These are phyloP conservation scores for Melinaea menophilus DNA, from an alignment of 2,888 invertebrate species.

Conservation along the genomic window DNA sequence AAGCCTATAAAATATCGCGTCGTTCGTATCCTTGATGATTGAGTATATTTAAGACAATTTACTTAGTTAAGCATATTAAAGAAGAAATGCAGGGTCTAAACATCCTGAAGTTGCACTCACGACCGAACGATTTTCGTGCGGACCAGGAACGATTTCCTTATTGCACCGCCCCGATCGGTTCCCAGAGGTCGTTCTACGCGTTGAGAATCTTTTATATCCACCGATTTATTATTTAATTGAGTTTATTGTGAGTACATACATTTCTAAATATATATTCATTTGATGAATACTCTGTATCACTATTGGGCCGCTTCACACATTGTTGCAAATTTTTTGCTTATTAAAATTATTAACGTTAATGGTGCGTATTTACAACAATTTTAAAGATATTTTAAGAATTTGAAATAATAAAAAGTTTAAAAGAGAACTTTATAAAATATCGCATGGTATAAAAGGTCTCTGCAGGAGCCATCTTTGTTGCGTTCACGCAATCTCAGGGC, in stretches of 20 bases:
- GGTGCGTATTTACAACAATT: too few species aligned
- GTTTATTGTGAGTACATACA: too few species aligned
- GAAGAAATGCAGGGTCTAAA: slow-evolving; percentile 22
- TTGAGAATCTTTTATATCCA: slow-evolving; percentile 20
- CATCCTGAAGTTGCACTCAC: slow-evolving; percentile 45
- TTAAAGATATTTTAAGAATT: not conserved
- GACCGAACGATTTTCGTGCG: slow-evolving; percentile 65
- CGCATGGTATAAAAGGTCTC: slow-evolving; percentile 16
- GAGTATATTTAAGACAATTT: too few species aligned
- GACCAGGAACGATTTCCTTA: slow-evolving; percentile 66
- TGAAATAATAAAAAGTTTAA: not conserved
- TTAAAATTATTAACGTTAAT: too few species aligned
- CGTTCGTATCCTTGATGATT: too few species aligned
- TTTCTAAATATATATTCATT: too few species aligned
- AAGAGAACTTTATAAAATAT: not conserved
- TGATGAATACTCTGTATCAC: too few species aligned
- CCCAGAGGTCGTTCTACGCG: slow-evolving; percentile 53
- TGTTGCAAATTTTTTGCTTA: too few species aligned
- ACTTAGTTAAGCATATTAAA: slow-evolving; percentile 9
- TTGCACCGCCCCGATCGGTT: slow-evolving; percentile 58
- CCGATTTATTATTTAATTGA: not conserved
- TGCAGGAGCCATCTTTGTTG: slow-evolving; percentile 48
- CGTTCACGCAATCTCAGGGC: slow-evolving; percentile 49
- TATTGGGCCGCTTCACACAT: too few species aligned
- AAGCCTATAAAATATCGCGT: too few species aligned